Base-by-base conservation (phyloP, 2,113 vertebrate species). In the Pelvicachromis taeniatus region DNA sequence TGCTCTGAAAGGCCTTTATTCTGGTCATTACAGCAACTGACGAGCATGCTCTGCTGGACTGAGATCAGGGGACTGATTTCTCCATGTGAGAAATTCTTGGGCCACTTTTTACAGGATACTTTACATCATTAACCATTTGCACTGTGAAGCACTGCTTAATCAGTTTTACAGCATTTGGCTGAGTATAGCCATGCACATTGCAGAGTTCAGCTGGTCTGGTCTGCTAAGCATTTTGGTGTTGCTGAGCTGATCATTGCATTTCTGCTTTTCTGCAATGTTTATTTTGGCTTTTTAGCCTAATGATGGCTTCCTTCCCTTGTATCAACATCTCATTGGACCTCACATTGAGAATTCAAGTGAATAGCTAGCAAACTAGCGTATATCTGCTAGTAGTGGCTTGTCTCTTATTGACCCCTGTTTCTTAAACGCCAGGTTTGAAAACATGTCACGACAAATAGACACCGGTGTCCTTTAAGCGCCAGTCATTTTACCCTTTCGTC, bases 61-160 rank as follows among this genome's bases (percentile, higher is more conserved):
- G 7, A 40, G 4, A 21, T 23, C 35, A 9, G 61, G 35, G 40
- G 19, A 65, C 38, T 65, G 40, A 40, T 40, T 65, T 23, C 19
- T 40, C 61, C 33, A 65, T 21, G 7, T 65, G n/a, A 40, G 35
- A 40, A 65, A 40, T 11, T 3, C 7, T 0, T 65, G 61, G 40
- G 4, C 12, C 35, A 21, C 19, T 2, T 0, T 65, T 65, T 40
- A 14, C 35, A 13, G 35, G 6, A 65, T 65, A 5, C 38, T 40
- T 65, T 0, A n/a, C n/a, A n/a, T 65, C 61, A 40, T 65, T 65
- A 65, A 21, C 7, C 0, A 65, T 65, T 40, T 40, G 0, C 7
- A 14, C 61, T 14, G 11, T 21, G 61, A 65, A 65, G 61, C 61
- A 38, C 61, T 9, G 61, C 40, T 40, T 40, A 40, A 40, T 65